Evolutionary conservation across 1,140 invertebrate genomes (phyloP), one percentile per base, ranked within the genome.

Genomic region (Cardiocondyla obscurior): DNA sequence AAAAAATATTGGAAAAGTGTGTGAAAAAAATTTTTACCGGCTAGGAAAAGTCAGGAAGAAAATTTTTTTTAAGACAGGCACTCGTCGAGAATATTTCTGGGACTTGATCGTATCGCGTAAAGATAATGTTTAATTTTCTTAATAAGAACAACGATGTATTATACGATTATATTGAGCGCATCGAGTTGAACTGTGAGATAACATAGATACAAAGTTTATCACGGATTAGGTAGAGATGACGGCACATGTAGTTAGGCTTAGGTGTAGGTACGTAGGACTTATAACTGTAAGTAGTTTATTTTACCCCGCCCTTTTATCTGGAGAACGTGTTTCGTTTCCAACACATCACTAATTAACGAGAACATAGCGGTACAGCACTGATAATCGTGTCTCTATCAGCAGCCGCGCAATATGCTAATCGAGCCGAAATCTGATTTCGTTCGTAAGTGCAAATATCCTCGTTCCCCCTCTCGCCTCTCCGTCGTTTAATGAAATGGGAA

Each of bases 351-450:
- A 82, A 90, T 85, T 86, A 82, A 73, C 85, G 88, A 81, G 90
- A 88, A 89, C 88, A 90, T 92, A 91, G 91, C 67, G 89, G 88
- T 93, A 92, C 89, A 93, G 90, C 91, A 94, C 90, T 92, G 79
- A 87, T 88, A 85, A 92, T 92, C 91, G 92, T 93, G 91, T 93
- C 89, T 91, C 91, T 93, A 93, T 92, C 91, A 87, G 91, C 89
- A 84, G 82, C 89, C 89, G 86, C 89, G 88, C 44, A 84, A 89
- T 79, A 88, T 84, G 57, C 85, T 93, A 92, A 90, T 84, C 89
- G 70, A 87, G 82, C 87, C 82, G 89, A 85, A 89, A 82, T 84
- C 85, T 88, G 85, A 81, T 82, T 84, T 86, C 81, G 76, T 89
- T 90, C 77, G 74, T 79, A 85, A 88, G 53, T 81, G 64, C 62